phyloP scores from a whole-genome alignment of 2,888 invertebrate species.

The Aelia acuminata region DNA sequence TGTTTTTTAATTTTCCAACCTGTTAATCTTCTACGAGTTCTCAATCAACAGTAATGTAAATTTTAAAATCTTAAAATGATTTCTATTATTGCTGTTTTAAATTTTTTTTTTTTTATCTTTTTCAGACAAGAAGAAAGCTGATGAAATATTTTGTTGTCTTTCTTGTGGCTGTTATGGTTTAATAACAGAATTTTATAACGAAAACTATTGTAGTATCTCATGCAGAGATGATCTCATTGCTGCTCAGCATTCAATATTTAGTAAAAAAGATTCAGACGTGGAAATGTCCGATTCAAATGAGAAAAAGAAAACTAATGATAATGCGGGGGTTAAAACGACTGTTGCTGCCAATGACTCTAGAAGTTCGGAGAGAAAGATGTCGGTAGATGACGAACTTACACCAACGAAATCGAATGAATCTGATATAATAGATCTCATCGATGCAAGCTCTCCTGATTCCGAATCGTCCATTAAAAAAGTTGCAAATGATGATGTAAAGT shows the following conservation, averaged over 20 bases:
- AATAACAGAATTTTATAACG: slow-evolving; percentile 85
- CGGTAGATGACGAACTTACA: background rate
- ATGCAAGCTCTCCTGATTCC: slow-evolving; percentile 25
- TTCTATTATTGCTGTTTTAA: background rate
- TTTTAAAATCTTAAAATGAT: too few relatives aligned
- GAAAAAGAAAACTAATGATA: slow-evolving; percentile 50
- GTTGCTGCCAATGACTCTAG: background rate
- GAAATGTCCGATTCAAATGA: slow-evolving; percentile 27
- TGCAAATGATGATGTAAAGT: background rate
- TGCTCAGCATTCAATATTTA: slow-evolving; percentile 56
- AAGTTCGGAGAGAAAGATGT: slow-evolving; percentile 5
- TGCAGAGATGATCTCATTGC: slow-evolving; percentile 73
- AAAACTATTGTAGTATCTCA: slow-evolving; percentile 81
- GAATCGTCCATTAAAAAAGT: slow-evolving; percentile 39
- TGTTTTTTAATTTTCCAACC: too few relatives aligned
- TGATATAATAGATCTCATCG: slow-evolving; percentile 40
- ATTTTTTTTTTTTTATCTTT: background rate
- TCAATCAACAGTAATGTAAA: too few relatives aligned
- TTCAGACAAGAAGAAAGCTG: slow-evolving; percentile 50
- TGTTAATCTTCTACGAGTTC: too few relatives aligned
- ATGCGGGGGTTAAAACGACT: background rate
- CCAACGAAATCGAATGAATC: slow-evolving; percentile 4
- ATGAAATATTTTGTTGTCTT: slow-evolving; percentile 82
- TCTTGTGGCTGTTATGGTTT: slow-evolving; percentile 90
- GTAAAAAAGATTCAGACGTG: slow-evolving; percentile 53